Percentiles rank a stretch among this genome's conserved stretches.
These are phyloP conservation scores for Lagocephalus sceleratus DNA, from an alignment of 2,797 vertebrate genomes.

Conservation along the genomic window DNA sequence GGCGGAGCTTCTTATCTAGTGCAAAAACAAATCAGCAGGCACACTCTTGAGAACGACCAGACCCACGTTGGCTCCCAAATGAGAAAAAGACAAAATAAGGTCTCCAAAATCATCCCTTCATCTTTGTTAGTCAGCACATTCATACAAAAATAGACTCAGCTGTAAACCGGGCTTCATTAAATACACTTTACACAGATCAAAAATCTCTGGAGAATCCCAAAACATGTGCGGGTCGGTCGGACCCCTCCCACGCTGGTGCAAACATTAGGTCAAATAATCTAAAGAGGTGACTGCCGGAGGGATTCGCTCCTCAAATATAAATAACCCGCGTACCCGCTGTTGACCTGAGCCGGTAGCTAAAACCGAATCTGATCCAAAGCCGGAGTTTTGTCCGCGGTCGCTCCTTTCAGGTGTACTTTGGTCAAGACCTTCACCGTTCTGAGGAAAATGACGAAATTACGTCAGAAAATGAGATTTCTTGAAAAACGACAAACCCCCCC, in stretches of 20 bases:
- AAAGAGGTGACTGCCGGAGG: background rate
- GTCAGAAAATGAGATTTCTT: too few species aligned
- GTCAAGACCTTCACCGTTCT: background rate
- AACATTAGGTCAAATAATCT: slow-evolving; percentile 7
- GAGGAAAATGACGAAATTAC: too few species aligned
- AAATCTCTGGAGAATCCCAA: slow-evolving; percentile 1
- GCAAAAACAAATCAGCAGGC: slow-evolving; percentile 55
- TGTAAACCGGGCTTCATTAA: slow-evolving; percentile 1
- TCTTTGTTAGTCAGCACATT: slow-evolving; percentile 6
- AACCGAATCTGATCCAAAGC: too few species aligned
- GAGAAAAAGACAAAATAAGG: slow-evolving; percentile 3
- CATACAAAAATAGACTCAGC: slow-evolving; percentile 41
- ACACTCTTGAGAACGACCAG: background rate
- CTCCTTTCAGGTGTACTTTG: background rate
- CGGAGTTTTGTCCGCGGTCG: too few species aligned
- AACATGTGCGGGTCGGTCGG: background rate
- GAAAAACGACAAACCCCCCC: too few species aligned
- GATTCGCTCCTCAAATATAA: slow-evolving; percentile 1
- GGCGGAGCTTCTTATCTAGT: slow-evolving; percentile 29
- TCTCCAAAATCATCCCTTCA: slow-evolving; percentile 12
- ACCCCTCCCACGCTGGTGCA: slow-evolving; percentile 15
- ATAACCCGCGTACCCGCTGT: background rate
- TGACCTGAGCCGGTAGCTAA: background rate
- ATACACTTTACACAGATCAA: background rate
- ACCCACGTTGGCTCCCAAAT: slow-evolving; percentile 5